These are phyloP conservation scores for Rhea americana DNA, from an alignment of 2,113 vertebrate species.

Conservation along the genomic window DNA sequence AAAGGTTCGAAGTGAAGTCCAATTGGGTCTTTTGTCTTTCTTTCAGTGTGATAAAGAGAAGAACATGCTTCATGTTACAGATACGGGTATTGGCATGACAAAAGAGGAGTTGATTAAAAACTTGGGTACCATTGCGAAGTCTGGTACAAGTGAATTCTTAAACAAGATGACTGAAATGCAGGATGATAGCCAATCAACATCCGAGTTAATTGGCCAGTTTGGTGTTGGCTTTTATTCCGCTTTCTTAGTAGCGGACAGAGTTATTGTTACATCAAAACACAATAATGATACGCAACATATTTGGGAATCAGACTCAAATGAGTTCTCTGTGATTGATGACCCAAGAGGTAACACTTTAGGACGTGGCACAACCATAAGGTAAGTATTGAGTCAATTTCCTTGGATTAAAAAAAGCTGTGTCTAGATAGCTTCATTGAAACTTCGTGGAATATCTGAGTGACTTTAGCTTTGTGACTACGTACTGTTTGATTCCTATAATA, in stretches of 20 bases:
- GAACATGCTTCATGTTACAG: slow-evolving; percentile 97
- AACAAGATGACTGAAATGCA: slow-evolving; percentile 94
- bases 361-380: slow-evolving; percentile 96
- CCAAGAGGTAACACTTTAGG: slow-evolving; percentile 93
- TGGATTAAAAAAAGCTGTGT: rapidly evolving
- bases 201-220: slow-evolving; percentile 97
- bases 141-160: slow-evolving; percentile 97
- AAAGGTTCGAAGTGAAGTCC: neutral
- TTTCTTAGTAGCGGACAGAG: slow-evolving; percentile 96
- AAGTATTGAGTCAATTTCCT: slow-evolving; percentile 55
- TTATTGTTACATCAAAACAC: slow-evolving; percentile 97
- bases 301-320: slow-evolving; percentile 98
- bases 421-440: neutral
- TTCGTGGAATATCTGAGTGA: neutral
- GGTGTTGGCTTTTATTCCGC: slow-evolving; percentile 98
- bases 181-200: slow-evolving; percentile 92
- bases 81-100: slow-evolving; percentile 98
- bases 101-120: slow-evolving; percentile 95
- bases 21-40: neutral
- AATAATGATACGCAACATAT: slow-evolving; percentile 97
- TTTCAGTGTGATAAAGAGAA: slow-evolving; percentile 95
- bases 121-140: slow-evolving; percentile 97
- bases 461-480: neutral
- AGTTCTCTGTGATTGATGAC: slow-evolving; percentile 93
- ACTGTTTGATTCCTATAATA: neutral